Conservation (phyloP, 2,888 invertebrate genomes). For the Cephonodes hylas region DNA sequence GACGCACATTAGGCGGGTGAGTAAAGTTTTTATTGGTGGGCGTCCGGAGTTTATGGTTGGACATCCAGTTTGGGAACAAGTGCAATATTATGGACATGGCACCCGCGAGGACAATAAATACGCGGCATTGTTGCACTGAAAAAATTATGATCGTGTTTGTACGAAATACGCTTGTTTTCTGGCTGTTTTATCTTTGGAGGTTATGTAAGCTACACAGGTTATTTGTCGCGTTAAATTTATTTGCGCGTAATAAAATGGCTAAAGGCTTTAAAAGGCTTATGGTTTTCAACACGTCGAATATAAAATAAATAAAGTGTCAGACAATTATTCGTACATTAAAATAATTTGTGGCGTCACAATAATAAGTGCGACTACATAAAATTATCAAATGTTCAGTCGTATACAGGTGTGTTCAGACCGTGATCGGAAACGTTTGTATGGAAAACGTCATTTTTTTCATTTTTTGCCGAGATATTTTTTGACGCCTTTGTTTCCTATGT, state of each 20-base stretch:
- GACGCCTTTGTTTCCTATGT: too few relatives aligned
- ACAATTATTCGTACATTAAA: too few relatives aligned
- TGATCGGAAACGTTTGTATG: too few relatives aligned
- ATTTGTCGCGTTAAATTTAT: not conserved
- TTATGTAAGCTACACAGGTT: not conserved
- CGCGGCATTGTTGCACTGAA: constrained; percentile 4
- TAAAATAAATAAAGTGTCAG: too few relatives aligned
- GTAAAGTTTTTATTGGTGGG: constrained; percentile 40
- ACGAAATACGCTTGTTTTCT: not conserved
- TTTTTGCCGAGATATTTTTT: too few relatives aligned
- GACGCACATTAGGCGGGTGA: constrained; percentile 28
- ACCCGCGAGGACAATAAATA: constrained; percentile 1
- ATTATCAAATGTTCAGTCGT: too few relatives aligned
- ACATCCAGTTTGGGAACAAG: constrained; percentile 7
- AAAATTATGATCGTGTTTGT: not conserved
- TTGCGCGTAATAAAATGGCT: not conserved
- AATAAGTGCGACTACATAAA: too few relatives aligned
- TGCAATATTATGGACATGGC: constrained; percentile 12
- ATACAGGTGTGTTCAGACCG: too few relatives aligned
- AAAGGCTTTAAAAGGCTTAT: not conserved
- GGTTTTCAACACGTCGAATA: too few relatives aligned
- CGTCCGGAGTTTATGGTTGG: constrained; percentile 25
- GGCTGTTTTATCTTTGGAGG: not conserved
- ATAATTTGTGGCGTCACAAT: too few relatives aligned
- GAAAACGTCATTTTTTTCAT: too few relatives aligned